These are phyloP conservation scores for Lycopodina hypogea DNA, from an alignment of 37 sponge, comb jelly and placozoan genomes.

Conservation along the genomic window DNA sequence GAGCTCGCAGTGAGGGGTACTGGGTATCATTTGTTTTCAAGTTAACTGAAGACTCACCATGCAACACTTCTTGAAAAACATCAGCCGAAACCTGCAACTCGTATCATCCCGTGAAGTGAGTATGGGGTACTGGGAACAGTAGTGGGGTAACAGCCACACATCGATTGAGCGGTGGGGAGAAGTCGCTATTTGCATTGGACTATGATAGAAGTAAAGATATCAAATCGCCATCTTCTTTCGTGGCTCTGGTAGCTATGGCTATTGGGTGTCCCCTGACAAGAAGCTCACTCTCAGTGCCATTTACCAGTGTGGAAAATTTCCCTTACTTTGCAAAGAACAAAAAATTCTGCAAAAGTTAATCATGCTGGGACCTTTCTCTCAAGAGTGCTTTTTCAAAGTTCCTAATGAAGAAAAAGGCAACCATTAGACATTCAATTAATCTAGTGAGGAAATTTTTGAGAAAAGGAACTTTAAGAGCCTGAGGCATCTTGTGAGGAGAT, in stretches of 20 bases:
- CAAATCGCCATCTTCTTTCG: conserved; percentile 96
- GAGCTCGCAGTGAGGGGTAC: no score
- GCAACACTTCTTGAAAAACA: no score
- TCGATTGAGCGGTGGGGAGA: conserved; percentile 2
- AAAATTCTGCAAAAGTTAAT: conserved; percentile 98
- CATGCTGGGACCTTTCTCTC: conserved; percentile 93
- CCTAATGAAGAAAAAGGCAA: conserved; percentile 92
- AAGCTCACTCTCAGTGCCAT: conserved; percentile 93
- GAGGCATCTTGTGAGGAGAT: conserved; percentile 96
- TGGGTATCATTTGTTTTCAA: no score
- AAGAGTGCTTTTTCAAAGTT: conserved; percentile 95
- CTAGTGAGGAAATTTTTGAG: no score
- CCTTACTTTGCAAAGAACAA: conserved; percentile 99
- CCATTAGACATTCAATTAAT: conserved; percentile 96
- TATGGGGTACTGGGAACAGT: conserved; percentile 25
- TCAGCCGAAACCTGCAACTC: neutral
- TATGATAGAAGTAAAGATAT: conserved; percentile 74
- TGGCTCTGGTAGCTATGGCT: conserved; percentile 98
- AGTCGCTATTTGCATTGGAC: conserved; percentile 67
- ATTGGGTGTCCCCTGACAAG: conserved; percentile 87
- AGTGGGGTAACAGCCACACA: neutral
- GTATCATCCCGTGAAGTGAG: neutral
- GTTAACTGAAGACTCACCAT: no score
- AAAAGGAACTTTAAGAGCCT: no score
- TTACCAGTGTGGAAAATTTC: conserved; percentile 97